A percentile compares a stretch with the other conserved stretches of the same genome.
Evolutionary conservation across 2,113 vertebrate species (phyloP).

Genomic region (Crotalus viridis): DNA sequence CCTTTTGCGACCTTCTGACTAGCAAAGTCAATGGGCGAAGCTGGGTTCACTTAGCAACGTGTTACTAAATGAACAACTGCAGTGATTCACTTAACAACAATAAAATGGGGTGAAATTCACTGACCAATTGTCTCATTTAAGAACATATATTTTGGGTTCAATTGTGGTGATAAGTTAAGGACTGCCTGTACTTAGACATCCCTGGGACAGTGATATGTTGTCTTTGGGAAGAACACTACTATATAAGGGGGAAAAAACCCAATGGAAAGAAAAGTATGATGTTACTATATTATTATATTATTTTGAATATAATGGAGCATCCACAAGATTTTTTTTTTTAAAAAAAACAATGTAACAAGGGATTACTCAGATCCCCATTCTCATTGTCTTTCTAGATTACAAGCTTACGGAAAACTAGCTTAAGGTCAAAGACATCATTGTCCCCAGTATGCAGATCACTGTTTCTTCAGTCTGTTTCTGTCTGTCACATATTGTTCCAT

Average conservation of each 20-base stretch:
- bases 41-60: too few relatives aligned
- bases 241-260: neutral
- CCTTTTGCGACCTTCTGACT: too few relatives aligned
- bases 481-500: neutral
- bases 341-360: neutral
- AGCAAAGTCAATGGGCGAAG: too few relatives aligned
- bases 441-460: neutral
- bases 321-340: neutral
- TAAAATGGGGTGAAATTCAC: too few relatives aligned
- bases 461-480: neutral
- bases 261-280: neutral
- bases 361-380: neutral
- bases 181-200: neutral
- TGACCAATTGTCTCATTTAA: too few relatives aligned
- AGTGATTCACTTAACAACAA: too few relatives aligned
- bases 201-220: neutral
- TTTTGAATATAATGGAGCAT: neutral
- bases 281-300: neutral
- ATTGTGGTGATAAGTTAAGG: too few relatives aligned
- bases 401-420: neutral
- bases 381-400: neutral
- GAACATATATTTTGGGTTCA: too few relatives aligned
- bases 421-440: neutral
- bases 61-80: too few relatives aligned
- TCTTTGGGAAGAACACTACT: neutral